Evolutionary conservation across 2,113 vertebrate species (phyloP).

Genomic region (Callithrix jacchus): DNA sequence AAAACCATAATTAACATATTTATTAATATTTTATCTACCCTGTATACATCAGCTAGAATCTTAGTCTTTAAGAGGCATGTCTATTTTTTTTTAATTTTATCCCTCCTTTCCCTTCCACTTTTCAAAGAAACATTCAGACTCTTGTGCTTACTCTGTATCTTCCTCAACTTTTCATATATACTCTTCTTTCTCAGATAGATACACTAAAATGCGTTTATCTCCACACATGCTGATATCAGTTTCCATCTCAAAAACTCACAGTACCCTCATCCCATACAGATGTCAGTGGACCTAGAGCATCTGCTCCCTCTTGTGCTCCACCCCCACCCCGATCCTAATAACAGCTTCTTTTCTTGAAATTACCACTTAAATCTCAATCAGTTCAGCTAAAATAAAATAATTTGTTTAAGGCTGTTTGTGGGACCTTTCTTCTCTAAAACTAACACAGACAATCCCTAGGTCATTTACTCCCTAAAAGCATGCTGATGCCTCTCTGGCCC

Average conservation of each 20-base stretch:
- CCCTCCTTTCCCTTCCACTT: background rate
- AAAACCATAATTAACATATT: background rate
- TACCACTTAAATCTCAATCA: background rate
- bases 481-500: background rate
- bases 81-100: background rate
- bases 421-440: background rate
- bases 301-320: too few species aligned
- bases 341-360: background rate
- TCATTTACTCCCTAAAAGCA: background rate
- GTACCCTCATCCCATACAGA: background rate
- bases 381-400: background rate
- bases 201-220: background rate
- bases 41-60: background rate
- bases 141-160: background rate
- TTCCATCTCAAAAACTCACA: background rate
- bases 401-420: background rate
- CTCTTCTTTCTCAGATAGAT: background rate
- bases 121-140: background rate
- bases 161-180: background rate
- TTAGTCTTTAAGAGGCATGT: background rate
- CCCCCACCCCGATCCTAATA: rapidly evolving
- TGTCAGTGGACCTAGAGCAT: background rate
- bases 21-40: background rate
- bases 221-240: background rate
- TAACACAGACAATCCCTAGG: background rate